Conservation (phyloP, 2,113 vertebrate species). For the Vanacampus margaritifer region DNA sequence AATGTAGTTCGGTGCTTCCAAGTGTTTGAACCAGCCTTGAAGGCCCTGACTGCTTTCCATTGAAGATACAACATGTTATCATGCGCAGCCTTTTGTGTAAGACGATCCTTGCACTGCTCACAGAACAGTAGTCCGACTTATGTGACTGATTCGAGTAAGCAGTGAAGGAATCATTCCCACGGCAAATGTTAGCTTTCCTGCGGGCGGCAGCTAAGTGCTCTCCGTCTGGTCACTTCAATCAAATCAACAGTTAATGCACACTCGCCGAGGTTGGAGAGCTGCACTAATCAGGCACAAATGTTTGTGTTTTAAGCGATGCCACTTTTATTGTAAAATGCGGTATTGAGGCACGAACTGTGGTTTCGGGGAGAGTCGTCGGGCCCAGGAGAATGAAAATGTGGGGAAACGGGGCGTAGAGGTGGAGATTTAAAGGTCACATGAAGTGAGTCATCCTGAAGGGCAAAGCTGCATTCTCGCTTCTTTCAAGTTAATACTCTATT, state of each 20-base stretch:
- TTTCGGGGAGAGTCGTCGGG: background rate
- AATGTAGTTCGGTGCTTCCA: no score
- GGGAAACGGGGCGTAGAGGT: constrained; percentile 23
- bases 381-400: constrained; percentile 35
- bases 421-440: constrained; percentile 55
- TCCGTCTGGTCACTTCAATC: constrained; percentile 14
- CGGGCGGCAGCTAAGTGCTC: constrained; percentile 18
- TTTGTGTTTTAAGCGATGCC: constrained; percentile 1
- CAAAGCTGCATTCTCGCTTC: constrained; percentile 23
- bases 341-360: background rate
- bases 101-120: background rate
- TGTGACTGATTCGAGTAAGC: background rate
- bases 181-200: constrained; percentile 14
- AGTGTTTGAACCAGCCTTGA: no score
- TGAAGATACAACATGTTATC: no score
- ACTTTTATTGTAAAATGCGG: background rate
- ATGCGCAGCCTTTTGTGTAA: background rate
- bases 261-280: constrained; percentile 4
- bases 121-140: background rate
- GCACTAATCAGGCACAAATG: constrained; percentile 6
- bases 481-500: constrained; percentile 19
- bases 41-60: no score
- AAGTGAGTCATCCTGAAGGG: constrained; percentile 50
- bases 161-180: constrained; percentile 1
- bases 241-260: constrained; percentile 25